phyloP scores from a whole-genome alignment of 2,113 vertebrate genomes.

The Phalacrocorax brasilianus region DNA sequence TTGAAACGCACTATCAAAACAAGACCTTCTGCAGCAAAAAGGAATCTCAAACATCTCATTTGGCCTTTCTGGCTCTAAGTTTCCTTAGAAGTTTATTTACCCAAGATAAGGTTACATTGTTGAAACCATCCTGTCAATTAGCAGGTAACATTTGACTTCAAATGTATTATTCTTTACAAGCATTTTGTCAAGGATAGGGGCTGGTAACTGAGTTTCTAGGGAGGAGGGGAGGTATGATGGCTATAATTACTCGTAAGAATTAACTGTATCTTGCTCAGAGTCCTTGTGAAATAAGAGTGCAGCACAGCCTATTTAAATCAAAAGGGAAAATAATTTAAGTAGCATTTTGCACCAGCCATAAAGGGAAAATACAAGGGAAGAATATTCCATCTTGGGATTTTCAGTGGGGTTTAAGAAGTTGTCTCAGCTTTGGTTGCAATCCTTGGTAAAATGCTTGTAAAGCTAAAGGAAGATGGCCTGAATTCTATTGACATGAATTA shows the following conservation, averaged over 20 bases:
- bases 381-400: neutral
- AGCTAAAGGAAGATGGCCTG: neutral
- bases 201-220: neutral
- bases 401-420: neutral
- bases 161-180: neutral
- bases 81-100: constrained; percentile 31
- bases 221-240: neutral
- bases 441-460: neutral
- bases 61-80: neutral
- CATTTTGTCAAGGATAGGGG: neutral
- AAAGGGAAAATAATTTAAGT: neutral
- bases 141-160: constrained; percentile 35
- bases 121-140: constrained; percentile 28
- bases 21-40: constrained; percentile 4
- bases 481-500: neutral
- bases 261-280: neutral
- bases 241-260: neutral
- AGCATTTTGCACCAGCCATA: neutral
- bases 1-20: constrained; percentile 11
- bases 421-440: neutral
- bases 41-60: constrained; percentile 25
- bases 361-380: neutral
- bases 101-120: neutral
- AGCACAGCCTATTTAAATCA: neutral
- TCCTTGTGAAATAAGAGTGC: neutral